A percentile compares a stretch with the other conserved stretches of the same genome.
These are phyloP conservation scores for Dusona sp. DNA, from an alignment of 2,888 invertebrate species.

Conservation along the genomic window DNA sequence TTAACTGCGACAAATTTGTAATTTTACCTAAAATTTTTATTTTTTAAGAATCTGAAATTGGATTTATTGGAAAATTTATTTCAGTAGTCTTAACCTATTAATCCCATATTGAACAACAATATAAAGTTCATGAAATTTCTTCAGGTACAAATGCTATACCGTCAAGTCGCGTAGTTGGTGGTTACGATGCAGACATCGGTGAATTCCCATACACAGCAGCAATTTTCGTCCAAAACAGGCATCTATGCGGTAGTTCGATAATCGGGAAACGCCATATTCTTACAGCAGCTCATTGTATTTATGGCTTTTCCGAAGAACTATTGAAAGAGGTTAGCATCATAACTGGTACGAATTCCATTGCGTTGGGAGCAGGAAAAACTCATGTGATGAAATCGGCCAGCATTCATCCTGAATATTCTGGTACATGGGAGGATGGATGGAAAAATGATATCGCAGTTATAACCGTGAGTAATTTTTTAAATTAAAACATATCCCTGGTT, in stretches of 20 bases:
- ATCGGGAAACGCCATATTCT: slow-evolving; percentile 69
- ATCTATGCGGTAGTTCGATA: slow-evolving; percentile 74
- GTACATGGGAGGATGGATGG: slow-evolving; percentile 48
- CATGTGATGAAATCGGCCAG: slow-evolving; percentile 55
- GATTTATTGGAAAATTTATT: too few relatives aligned
- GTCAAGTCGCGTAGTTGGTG: slow-evolving; percentile 69
- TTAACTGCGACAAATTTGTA: not conserved
- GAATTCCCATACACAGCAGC: slow-evolving; percentile 73
- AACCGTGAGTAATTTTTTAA: slow-evolving; percentile 56
- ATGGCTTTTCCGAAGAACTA: not conserved
- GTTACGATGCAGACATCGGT: slow-evolving; percentile 63
- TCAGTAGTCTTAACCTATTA: not conserved
- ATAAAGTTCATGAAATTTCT: not conserved
- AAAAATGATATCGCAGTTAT: slow-evolving; percentile 68
- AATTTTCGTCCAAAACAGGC: slow-evolving; percentile 54
- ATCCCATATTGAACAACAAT: not conserved
- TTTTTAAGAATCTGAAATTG: not conserved
- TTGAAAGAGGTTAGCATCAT: slow-evolving; percentile 54
- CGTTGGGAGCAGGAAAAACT: slow-evolving; percentile 42
- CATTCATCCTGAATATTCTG: slow-evolving; percentile 49
- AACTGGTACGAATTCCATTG: slow-evolving; percentile 51
- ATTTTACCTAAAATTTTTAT: not conserved
- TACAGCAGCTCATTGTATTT: slow-evolving; percentile 73
- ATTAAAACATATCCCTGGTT: not conserved
- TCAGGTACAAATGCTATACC: slow-evolving; percentile 43